Base-by-base conservation (phyloP, 1,140 invertebrate species). In the Vanessa atalanta region DNA sequence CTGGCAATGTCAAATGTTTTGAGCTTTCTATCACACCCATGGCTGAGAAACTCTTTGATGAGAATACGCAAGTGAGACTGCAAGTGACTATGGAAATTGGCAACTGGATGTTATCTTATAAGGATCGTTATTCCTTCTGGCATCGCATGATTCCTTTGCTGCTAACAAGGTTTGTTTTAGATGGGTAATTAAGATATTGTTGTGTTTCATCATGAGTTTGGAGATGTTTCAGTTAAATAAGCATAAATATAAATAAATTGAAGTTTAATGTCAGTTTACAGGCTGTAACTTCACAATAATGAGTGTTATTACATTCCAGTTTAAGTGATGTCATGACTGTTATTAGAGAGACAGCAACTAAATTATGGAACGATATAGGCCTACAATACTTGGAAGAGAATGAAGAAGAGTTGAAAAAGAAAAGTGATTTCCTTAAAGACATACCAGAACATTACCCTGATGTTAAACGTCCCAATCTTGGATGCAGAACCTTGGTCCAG, bases 51-150 rank as follows among this genome's bases (percentile, higher is more conserved):
- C 82, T 97, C 15, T 97, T 97, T 92, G 96, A 97, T 91, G 94
- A 95, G 79, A 94, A 94, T 73, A 94, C 94, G 13, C 92, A 93
- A 26, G 96, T 97, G 2, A 92, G 96, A 76, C 69, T 93, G 50
- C 91, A 93, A 79, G 95, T 97, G 1, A 94, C 95, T 2, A 88
- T 94, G 80, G 94, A 96, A 50, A 94, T 95, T 64, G 96, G 96
- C 26, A 91, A 93, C 65, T 97, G 96, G 96, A 92, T 97, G 81
- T 78, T 96, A 2, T 92, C 95, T 63, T 93, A 96, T 43, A 94
- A 91, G 73, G 96, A 97, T 81, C 88, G 96, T 85, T 97, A 97
- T 84, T 96, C 96, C 16, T 97, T 95, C 88, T 96, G 95, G 94
- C 94, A 95, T 85, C 95, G 94, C 80, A 91, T 97, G 69, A 94